These are phyloP conservation scores for Orthosia gothica DNA, from an alignment of 2,888 invertebrate genomes.

Conservation along the genomic window DNA sequence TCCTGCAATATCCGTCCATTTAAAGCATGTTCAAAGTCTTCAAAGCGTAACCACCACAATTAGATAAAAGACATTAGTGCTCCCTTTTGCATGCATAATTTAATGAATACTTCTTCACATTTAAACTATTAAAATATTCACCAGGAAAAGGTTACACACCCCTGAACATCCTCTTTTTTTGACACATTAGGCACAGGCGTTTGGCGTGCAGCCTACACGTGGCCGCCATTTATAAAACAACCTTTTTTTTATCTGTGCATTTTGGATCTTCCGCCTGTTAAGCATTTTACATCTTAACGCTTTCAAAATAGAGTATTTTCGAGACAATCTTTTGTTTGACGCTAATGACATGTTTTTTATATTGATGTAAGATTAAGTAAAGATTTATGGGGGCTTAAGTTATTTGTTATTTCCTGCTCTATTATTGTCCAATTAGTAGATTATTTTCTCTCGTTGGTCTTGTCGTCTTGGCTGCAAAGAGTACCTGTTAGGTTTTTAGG, in stretches of 20 bases:
- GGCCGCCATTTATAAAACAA: constrained; percentile 53
- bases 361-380: constrained; percentile 32
- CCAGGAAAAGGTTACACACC: constrained; percentile 41
- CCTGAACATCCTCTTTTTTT: constrained; percentile 59
- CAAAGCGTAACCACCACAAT: constrained; percentile 1
- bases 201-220: constrained; percentile 66
- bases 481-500: no score
- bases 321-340: not conserved
- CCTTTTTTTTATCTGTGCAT: constrained; percentile 47
- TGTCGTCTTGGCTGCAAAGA: not conserved
- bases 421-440: constrained; percentile 4
- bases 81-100: not conserved
- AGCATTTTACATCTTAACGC: constrained; percentile 33
- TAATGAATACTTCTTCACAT: constrained; percentile 7
- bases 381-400: constrained; percentile 24
- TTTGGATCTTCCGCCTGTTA: not conserved
- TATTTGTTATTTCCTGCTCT: constrained; percentile 47
- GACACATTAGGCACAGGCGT: constrained; percentile 46
- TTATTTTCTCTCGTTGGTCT: not conserved
- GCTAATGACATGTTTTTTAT: constrained; percentile 42
- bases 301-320: constrained; percentile 21
- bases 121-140: constrained; percentile 15
- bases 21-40: constrained; percentile 5
- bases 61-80: not conserved
- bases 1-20: not conserved